phyloP scores from a whole-genome alignment of 2,113 vertebrate genomes.

The Petrocephalus microphthalmus region DNA sequence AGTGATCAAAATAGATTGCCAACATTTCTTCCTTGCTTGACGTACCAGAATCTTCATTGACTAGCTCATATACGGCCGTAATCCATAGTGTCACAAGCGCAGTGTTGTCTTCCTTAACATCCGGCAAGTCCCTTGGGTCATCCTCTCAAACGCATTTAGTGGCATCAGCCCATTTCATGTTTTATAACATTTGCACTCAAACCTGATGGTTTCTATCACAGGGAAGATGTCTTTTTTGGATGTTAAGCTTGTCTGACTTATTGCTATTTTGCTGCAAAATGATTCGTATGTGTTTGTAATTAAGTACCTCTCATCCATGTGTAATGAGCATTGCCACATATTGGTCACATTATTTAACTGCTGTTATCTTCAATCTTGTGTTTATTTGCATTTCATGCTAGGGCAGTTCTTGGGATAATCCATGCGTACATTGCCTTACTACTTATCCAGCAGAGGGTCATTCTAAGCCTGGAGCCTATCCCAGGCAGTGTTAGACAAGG shows the following conservation, averaged over 20 bases:
- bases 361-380: neutral
- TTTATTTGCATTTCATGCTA: neutral
- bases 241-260: neutral
- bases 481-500: neutral
- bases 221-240: neutral
- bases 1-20: neutral
- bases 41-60: neutral
- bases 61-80: neutral
- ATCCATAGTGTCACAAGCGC: neutral
- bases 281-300: neutral
- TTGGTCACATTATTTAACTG: neutral
- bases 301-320: neutral
- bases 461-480: neutral
- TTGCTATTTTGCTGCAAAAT: constrained; percentile 13
- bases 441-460: neutral
- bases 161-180: neutral
- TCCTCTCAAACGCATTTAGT: neutral
- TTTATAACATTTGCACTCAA: neutral
- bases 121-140: neutral
- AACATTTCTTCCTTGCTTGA: neutral
- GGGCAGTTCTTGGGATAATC: neutral
- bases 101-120: neutral
- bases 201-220: neutral
- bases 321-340: neutral
- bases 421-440: neutral